Conservation (phyloP, 2,888 invertebrate genomes). For the Pollenia amentaria region DNA sequence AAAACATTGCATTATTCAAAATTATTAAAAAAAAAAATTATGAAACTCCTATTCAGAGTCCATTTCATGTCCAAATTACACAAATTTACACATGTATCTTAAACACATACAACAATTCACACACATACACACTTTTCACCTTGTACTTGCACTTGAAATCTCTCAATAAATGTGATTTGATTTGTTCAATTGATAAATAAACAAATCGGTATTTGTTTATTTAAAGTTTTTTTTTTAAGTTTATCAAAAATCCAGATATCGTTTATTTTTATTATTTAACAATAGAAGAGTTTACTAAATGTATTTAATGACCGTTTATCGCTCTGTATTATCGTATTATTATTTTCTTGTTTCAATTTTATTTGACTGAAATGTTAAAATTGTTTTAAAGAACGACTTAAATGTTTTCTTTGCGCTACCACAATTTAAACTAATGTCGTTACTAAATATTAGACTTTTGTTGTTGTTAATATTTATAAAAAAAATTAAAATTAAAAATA, state of each 20-base stretch:
- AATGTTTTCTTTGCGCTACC: slow-evolving; percentile 64
- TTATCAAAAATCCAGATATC: too few relatives aligned
- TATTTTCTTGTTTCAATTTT: not conserved
- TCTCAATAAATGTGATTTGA: not conserved
- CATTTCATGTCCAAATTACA: too few relatives aligned
- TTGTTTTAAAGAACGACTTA: slow-evolving; percentile 41
- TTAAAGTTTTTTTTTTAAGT: too few relatives aligned
- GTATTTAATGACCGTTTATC: not conserved
- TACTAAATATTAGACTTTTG: slow-evolving; percentile 40
- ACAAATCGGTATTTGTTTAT: not conserved
- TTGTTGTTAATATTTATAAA: slow-evolving; percentile 38
- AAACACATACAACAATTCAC: not conserved
- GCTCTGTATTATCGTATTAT: not conserved
- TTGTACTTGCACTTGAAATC: slow-evolving; percentile 58
- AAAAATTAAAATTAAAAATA: slow-evolving; percentile 4
- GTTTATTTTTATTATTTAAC: too few relatives aligned
- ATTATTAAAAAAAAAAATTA: not conserved
- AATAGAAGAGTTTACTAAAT: not conserved
- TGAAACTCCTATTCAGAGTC: too few relatives aligned
- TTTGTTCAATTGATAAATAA: slow-evolving; percentile 5
- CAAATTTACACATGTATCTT: too few relatives aligned
- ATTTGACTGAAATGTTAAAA: not conserved
- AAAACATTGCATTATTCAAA: not conserved
- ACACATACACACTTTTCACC: slow-evolving; percentile 18
- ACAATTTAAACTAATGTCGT: slow-evolving; percentile 64